A percentile compares a stretch with the other conserved stretches of the same genome.
Evolutionary conservation across 2,113 vertebrate genomes (phyloP).

Genomic region (Plectropomus leopardus): DNA sequence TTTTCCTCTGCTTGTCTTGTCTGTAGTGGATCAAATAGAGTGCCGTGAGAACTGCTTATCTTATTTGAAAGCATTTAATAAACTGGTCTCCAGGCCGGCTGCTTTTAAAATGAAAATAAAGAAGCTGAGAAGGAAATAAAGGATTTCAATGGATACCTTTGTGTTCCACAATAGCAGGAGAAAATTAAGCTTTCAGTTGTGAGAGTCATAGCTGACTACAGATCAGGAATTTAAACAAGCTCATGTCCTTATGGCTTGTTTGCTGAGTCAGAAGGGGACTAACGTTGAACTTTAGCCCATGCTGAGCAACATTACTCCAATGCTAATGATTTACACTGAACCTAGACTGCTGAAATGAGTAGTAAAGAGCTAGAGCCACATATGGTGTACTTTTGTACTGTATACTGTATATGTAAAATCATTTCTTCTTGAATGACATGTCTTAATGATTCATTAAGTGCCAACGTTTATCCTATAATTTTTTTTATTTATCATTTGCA

Average conservation of each 20-base stretch:
- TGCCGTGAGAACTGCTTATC: conserved; percentile 41
- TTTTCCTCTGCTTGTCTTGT: conserved; percentile 33
- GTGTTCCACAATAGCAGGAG: background rate
- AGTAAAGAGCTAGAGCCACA: background rate
- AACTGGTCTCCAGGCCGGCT: conserved; percentile 29
- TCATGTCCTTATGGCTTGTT: background rate
- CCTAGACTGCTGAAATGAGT: background rate
- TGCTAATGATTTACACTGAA: conserved; percentile 63
- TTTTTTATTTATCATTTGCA: conserved; percentile 43
- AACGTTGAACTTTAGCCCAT: conserved; percentile 45
- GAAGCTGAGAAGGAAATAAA: background rate
- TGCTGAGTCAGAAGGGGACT: conserved; percentile 10
- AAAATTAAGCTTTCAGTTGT: background rate
- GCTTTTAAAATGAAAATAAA: conserved; percentile 22
- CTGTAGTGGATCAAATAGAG: conserved; percentile 47
- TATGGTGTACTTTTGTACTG: background rate
- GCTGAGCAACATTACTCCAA: background rate
- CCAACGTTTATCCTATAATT: conserved; percentile 16
- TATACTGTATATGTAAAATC: background rate
- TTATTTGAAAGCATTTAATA: conserved; percentile 44
- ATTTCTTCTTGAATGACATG: conserved; percentile 43
- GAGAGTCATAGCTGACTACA: background rate
- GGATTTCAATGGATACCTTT: background rate
- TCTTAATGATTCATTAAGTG: conserved; percentile 40
- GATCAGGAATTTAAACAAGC: background rate